Evolutionary conservation across 2,113 vertebrate species (phyloP), one percentile per base, ranked within the genome.

Genomic region (Peucedramus taeniatus): DNA sequence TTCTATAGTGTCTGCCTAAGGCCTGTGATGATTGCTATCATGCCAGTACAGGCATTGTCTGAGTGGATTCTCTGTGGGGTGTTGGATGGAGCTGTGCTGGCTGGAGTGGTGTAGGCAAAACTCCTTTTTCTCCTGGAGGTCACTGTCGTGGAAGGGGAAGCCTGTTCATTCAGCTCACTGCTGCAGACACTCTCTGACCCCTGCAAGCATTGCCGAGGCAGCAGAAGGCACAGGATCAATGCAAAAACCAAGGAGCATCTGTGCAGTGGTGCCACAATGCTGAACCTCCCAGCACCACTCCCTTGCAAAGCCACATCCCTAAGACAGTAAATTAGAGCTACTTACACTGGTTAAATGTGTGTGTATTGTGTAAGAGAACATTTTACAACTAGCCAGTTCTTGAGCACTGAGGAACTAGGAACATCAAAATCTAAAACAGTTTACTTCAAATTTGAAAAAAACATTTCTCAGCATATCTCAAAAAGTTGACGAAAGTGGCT

Each of bases 151-250:
- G 64, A 33, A 56, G 51, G 54, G 35, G 19, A 75, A 79, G 65
- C 21, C 74, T 60, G 23, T 63, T 17, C 7, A 17, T 61, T 51
- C 81, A 50, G 87, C n/a, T 37, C 50, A 51, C 49, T 8, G 24
- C 74, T 54, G 45, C 49, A 21, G 35, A 37, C 5, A 21, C 68
- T 57, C 37, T 82, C 53, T 56, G 82, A 47, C 51, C 90, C 71
- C 70, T 51, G 87, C 88, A 81, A 86, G 81, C 64, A 53, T 60
- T 63, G 89, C 94, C 82, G 30, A 81, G 94, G 93, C 88, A 87
- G 94, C 75, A 69, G 96, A 98, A 98, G 97, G 98, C 98, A 98
- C 97, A 94, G 96, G 85, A 53, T 97, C 91, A 74, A 87, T 42
- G 60, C 56, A 76, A 50, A 44, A 91, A 85, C 76, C 87, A 75